These are phyloP conservation scores for Phragmatobia fuliginosa DNA, from an alignment of 2,888 invertebrate species.

Conservation along the genomic window DNA sequence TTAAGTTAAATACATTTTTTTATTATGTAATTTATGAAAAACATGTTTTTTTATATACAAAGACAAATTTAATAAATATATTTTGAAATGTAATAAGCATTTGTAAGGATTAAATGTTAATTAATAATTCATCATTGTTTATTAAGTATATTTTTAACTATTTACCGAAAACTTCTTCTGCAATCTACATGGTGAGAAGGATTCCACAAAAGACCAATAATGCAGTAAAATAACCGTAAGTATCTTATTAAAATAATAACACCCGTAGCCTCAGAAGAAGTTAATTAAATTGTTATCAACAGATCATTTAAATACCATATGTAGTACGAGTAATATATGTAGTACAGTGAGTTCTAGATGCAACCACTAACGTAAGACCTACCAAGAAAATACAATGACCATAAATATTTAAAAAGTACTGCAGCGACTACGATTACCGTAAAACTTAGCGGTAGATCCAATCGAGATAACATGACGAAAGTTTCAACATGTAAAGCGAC, in stretches of 20 bases:
- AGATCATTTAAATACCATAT: conserved; percentile 47
- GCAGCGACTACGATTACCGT: conserved; percentile 72
- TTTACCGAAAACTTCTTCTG: neutral
- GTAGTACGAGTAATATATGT: too few species aligned
- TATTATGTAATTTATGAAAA: too few species aligned
- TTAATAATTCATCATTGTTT: too few species aligned
- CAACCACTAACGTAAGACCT: conserved; percentile 53
- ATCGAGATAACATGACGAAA: conserved; percentile 77
- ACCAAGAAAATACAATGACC: conserved; percentile 61
- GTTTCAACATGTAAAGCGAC: conserved; percentile 66
- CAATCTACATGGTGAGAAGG: too few species aligned
- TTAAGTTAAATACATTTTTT: too few species aligned
- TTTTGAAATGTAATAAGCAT: too few species aligned
- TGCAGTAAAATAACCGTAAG: neutral
- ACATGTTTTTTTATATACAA: too few species aligned
- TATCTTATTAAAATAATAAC: neutral
- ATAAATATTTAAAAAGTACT: conserved; percentile 67
- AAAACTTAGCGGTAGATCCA: conserved; percentile 75
- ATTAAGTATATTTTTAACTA: too few species aligned
- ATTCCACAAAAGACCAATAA: neutral
- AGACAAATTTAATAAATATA: too few species aligned
- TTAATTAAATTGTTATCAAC: conserved; percentile 35
- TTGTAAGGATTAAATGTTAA: too few species aligned
- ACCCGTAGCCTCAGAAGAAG: conserved; percentile 28
- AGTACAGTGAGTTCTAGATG: conserved; percentile 41